Conservation (phyloP, 2,888 invertebrate species). For the Nephrotoma appendiculata region DNA sequence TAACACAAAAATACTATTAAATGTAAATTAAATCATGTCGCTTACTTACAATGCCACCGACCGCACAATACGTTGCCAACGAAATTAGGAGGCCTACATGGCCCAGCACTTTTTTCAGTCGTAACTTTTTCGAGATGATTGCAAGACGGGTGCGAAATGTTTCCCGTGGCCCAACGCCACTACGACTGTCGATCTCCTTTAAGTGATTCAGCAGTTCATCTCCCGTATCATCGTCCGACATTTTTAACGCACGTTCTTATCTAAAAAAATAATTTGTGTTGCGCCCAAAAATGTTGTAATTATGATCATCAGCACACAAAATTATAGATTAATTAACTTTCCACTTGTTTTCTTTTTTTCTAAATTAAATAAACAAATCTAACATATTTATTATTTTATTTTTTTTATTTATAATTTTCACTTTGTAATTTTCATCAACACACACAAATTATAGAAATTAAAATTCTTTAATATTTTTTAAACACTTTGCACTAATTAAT, state of each 20-base stretch:
- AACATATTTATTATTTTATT: slow-evolving; percentile 2
- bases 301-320: neutral
- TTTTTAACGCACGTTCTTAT: neutral
- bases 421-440: neutral
- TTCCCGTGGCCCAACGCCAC: neutral
- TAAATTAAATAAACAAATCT: slow-evolving; percentile 1
- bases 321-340: neutral
- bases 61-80: slow-evolving; percentile 61
- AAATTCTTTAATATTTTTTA: neutral
- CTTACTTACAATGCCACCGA: slow-evolving; percentile 61
- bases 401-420: neutral
- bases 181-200: slow-evolving; percentile 28
- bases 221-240: slow-evolving; percentile 22
- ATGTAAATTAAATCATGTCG: neutral
- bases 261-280: neutral
- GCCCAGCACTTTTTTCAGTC: slow-evolving; percentile 50
- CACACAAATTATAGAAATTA: no score
- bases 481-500: neutral
- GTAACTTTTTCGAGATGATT: slow-evolving; percentile 37
- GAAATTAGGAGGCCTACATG: slow-evolving; percentile 62
- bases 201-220: slow-evolving; percentile 31
- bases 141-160: neutral
- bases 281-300: neutral
- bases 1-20: neutral
- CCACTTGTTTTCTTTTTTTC: neutral